Conservation (phyloP, 1,140 invertebrate genomes). For the Habropoda laboriosa region DNA sequence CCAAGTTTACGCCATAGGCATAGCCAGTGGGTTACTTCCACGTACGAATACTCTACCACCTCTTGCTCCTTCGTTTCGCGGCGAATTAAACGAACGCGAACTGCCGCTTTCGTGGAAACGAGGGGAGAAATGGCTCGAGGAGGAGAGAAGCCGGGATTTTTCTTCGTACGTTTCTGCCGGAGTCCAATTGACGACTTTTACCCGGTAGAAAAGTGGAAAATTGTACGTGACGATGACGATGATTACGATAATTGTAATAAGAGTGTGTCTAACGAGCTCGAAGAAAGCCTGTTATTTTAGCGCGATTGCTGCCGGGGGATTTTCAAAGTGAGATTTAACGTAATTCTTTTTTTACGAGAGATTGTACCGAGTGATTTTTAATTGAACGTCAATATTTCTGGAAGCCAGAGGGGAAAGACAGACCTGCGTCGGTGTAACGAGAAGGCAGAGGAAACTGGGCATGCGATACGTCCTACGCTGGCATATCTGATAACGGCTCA, state of each 20-base stretch:
- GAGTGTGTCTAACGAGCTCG: no score
- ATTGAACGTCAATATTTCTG: neutral
- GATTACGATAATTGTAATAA: no score
- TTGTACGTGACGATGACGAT: neutral
- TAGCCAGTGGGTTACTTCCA: neutral
- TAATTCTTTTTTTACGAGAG: no score
- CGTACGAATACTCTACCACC: neutral
- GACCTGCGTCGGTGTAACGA: neutral
- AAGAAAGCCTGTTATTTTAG: no score
- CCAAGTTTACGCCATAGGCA: slow-evolving; percentile 28
- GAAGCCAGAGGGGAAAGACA: neutral
- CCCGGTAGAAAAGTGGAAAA: neutral
- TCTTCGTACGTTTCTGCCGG: no score
- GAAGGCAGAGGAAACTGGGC: neutral
- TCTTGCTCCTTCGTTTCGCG: neutral
- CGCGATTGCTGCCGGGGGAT: no score
- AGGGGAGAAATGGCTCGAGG: neutral
- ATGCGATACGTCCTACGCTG: neutral
- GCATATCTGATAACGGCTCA: neutral
- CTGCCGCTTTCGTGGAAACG: slow-evolving; percentile 29
- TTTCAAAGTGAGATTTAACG: no score
- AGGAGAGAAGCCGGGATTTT: no score
- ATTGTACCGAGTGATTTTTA: no score
- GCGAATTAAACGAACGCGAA: slow-evolving; percentile 59
- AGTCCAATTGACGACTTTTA: neutral